Base-by-base conservation (phyloP, 2,797 vertebrate genomes). In the Babyrousa celebensis region DNA sequence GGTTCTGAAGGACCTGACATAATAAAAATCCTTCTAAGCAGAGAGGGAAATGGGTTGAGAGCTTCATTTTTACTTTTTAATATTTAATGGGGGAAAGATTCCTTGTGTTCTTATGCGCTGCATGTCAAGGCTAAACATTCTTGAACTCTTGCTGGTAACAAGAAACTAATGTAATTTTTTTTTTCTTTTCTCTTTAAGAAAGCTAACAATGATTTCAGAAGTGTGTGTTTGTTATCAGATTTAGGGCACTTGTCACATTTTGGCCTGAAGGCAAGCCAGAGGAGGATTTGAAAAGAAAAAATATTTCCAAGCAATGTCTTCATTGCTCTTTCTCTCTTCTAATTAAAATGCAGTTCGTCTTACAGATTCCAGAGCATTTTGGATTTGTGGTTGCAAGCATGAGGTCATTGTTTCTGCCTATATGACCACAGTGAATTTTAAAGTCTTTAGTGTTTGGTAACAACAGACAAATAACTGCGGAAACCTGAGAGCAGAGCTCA, bases 391-490 rank as follows among this genome's bases (percentile, higher is more conserved):
- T 98, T 98, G 98, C 90, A 87, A 98, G 97, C 74, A 98, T 98
- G 98, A 99, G 98, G 98, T 98, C 96, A 98, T 98, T 98, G 96
- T 98, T 97, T 97, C 98, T 98, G 97, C 80, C 98, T 98, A 79
- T 98, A 98, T 96, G 98, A 98, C 98, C 98, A 97, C 97, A 98
- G 96, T 87, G 95, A 54, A 96, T 96, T 94, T 98, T 93, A 71
- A 96, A 91, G 90, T 97, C 95, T 97, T 3, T 0, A 98, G 95
- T 98, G 97, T 98, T 98, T 98, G 97, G 97, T 98, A 98, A 98
- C 97, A 98, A 98, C 98, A 98, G 97, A 98, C 95, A 98, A 98
- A 98, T 98, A 98, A 98, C 98, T 96, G 96, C 98, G 97, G 98
- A 98, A 98, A 98, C 97, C 82, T 97, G 29, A 75, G 91, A 95